A percentile compares a stretch with the other conserved stretches of the same genome.
These are phyloP conservation scores for Eueremaeus valkanovi DNA, from an alignment of 2,888 invertebrate genomes.

Conservation along the genomic window DNA sequence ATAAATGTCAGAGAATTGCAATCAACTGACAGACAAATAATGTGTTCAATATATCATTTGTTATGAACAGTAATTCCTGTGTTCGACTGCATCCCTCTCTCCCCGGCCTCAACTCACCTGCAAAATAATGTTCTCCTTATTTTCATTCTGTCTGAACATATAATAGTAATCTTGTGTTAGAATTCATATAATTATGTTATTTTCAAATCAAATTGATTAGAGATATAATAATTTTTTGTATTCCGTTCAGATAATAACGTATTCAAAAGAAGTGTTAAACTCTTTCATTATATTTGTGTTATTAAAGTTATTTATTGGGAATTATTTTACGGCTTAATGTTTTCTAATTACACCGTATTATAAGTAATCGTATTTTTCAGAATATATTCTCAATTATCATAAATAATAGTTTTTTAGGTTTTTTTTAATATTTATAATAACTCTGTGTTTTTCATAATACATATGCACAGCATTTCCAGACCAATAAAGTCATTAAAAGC, in stretches of 20 bases:
- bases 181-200: conserved; percentile 20
- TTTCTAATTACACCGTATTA: neutral
- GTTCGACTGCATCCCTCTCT: neutral
- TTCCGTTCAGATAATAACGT: neutral
- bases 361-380: neutral
- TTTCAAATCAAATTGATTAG: conserved; percentile 15
- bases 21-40: neutral
- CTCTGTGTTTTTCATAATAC: too few relatives aligned
- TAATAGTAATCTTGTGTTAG: conserved; percentile 1
- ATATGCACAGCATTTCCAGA: too few relatives aligned
- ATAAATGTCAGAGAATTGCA: conserved; percentile 17
- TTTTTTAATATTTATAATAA: too few relatives aligned
- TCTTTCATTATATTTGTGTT: neutral
- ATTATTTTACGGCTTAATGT: neutral
- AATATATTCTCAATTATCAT: conserved; percentile 47
- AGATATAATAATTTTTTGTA: conserved; percentile 2
- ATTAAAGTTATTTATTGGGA: neutral
- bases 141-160: neutral
- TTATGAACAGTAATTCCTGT: neutral
- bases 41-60: conserved; percentile 24
- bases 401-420: neutral
- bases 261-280: conserved; percentile 9
- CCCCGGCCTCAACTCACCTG: too few relatives aligned
- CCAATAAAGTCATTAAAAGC: too few relatives aligned
- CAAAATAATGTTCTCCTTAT: neutral